A percentile compares a stretch with the other conserved stretches of the same genome.
Conservation (phyloP, 2,888 invertebrate genomes). For the Hydraecia micacea region DNA sequence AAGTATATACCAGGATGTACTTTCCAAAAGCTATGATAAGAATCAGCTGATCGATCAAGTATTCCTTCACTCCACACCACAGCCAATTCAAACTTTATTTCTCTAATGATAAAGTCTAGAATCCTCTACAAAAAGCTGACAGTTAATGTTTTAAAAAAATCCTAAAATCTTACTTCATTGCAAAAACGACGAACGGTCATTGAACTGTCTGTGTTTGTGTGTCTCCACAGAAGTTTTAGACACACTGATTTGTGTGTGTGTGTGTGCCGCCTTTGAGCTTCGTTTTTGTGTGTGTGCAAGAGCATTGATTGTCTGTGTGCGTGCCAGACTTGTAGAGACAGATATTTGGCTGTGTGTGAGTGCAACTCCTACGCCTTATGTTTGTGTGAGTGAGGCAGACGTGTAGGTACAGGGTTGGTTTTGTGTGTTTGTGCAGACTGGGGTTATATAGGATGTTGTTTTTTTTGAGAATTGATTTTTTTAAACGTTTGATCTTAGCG, state of each 20-base stretch:
- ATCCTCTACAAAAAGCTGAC: constrained; percentile 27
- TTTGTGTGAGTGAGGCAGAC: constrained; percentile 63
- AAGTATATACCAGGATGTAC: constrained; percentile 40
- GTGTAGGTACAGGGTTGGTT: constrained; percentile 44
- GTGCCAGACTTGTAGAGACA: constrained; percentile 66
- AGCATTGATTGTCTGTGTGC: constrained; percentile 46
- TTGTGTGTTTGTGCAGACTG: constrained; percentile 58
- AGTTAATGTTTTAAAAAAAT: constrained; percentile 54
- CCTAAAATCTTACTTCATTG: constrained; percentile 66
- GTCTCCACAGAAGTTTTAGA: constrained; percentile 50
- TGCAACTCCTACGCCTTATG: constrained; percentile 53
- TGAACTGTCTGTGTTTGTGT: constrained; percentile 68
- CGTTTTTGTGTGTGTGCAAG: constrained; percentile 6
- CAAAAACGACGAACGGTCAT: constrained; percentile 77
- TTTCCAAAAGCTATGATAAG: constrained; percentile 26
- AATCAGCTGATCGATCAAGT: constrained; percentile 52
- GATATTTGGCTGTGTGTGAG: constrained; percentile 51
- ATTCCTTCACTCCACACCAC: neutral
- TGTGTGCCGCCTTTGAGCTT: constrained; percentile 42
- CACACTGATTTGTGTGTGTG: constrained; percentile 31
- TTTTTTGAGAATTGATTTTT: constrained; percentile 14
- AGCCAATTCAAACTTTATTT: constrained; percentile 18
- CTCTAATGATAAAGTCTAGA: constrained; percentile 33
- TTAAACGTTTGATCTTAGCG: neutral
- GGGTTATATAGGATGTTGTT: constrained; percentile 49